phyloP scores from a whole-genome alignment of 2,797 vertebrate species.

The Cheracebus regulus region DNA sequence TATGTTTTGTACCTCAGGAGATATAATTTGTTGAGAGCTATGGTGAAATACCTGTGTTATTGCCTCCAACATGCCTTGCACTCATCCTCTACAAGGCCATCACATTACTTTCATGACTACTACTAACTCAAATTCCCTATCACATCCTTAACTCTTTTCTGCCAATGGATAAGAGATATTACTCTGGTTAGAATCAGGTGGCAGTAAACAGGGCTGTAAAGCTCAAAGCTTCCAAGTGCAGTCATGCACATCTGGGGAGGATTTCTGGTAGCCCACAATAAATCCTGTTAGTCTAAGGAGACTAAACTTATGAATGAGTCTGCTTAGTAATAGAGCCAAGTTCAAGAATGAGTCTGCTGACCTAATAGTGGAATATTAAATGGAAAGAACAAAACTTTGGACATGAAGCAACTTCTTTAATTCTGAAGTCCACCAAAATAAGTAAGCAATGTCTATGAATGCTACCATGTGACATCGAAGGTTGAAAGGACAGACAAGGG shows the following conservation, averaged over 20 bases:
- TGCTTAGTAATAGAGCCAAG: slow-evolving; percentile 49
- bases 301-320: slow-evolving; percentile 74
- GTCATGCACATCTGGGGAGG: slow-evolving; percentile 59
- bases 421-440: not conserved
- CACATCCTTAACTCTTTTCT: slow-evolving; percentile 49
- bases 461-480: not conserved
- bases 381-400: slow-evolving; percentile 45
- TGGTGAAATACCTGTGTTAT: not conserved
- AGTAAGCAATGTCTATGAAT: not conserved
- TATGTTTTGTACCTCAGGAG: not conserved
- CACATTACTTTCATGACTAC: slow-evolving; percentile 45
- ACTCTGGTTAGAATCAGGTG: slow-evolving; percentile 46
- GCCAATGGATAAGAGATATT: slow-evolving; percentile 56
- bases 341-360: slow-evolving; percentile 59
- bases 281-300: slow-evolving; percentile 65
- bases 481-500: not conserved
- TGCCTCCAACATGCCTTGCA: not conserved
- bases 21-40: not conserved
- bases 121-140: slow-evolving; percentile 51
- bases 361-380: not conserved
- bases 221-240: slow-evolving; percentile 65
- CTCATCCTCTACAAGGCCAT: slow-evolving; percentile 18
- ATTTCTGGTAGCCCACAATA: slow-evolving; percentile 61
- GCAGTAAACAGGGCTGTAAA: slow-evolving; percentile 62
- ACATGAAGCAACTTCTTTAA: slow-evolving; percentile 26